Evolutionary conservation across 64 coral and sea anemone genomes (phyloP), one percentile per base, ranked within the genome.

Genomic region (Stichodactyla mertensii): DNA sequence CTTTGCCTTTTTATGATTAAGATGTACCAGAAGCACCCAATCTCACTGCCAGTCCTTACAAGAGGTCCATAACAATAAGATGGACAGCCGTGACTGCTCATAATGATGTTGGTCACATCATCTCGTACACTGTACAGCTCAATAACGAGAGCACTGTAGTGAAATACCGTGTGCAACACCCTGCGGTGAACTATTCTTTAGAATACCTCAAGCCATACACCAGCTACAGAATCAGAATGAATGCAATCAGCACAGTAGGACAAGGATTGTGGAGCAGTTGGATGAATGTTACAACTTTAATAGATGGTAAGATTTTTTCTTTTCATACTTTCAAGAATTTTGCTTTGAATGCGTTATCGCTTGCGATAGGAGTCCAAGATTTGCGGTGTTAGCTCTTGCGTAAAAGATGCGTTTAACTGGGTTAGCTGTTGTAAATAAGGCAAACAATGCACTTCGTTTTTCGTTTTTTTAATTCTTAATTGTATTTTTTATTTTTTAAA

Each of bases 171-270:
- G 13, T 77, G 1, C 0, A 26, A 27, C 14, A 45, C 56, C 52
- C 15, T 54, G 4, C 27, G 45, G 51, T 7, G 0, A 57, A 16
- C 45, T 58, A 78, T 16, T 1, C 18, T 4, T 16, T 87, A 2
- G 4, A 55, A 8, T 10, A 78, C 16, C 69, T 87, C 6, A 78
- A 87, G 22, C 86, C 78, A n/a, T n/a, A n/a, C n/a, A n/a, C n/a
- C n/a, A n/a, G n/a, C n/a, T n/a, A n/a, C n/a, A n/a, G n/a, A n/a
- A n/a, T n/a, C n/a, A n/a, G n/a, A n/a, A n/a, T n/a, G n/a, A n/a
- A n/a, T n/a, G n/a, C n/a, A n/a, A n/a, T 52, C 1, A 88, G 87
- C 64, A 20, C 51, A 52, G 78, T 88, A 6, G 87, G 87, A 1
- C 6, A 6, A 53, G 77, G 87, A 19, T 1, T 23, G 4, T 88